phyloP scores from a whole-genome alignment of 2,888 invertebrate species.

The Diadegma fenestrale region DNA sequence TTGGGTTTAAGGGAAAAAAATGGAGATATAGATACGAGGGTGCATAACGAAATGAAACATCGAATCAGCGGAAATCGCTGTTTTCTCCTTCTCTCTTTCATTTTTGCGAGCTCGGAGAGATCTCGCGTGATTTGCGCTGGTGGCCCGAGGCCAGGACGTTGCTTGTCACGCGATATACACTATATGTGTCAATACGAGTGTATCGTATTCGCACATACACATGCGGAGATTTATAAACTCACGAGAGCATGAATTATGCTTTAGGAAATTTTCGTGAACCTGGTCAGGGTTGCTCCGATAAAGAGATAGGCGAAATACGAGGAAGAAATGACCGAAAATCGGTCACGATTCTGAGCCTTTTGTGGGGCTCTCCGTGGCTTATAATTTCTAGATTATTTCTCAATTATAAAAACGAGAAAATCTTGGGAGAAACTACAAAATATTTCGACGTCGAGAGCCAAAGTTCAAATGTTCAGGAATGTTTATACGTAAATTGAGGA shows the following conservation, averaged over 20 bases:
- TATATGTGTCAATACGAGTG: conserved; percentile 3
- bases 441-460: no score
- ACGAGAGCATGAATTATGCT: conserved; percentile 21
- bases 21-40: neutral
- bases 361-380: neutral
- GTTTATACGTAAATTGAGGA: no score
- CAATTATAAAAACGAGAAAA: neutral
- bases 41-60: conserved; percentile 34
- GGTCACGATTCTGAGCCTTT: conserved; percentile 27
- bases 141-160: conserved; percentile 63
- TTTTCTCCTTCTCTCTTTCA: conserved; percentile 27
- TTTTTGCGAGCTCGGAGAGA: conserved; percentile 35
- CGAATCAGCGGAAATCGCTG: conserved; percentile 39
- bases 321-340: conserved; percentile 29
- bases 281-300: conserved; percentile 71
- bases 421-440: neutral
- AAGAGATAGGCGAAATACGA: conserved; percentile 1
- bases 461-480: no score
- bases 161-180: conserved; percentile 67
- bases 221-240: neutral
- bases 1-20: neutral
- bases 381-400: neutral
- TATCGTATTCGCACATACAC: conserved; percentile 6
- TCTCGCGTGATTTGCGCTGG: conserved; percentile 65
- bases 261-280: conserved; percentile 65